Base-by-base conservation (phyloP, 2,113 vertebrate genomes). In the Butorides virescens region DNA sequence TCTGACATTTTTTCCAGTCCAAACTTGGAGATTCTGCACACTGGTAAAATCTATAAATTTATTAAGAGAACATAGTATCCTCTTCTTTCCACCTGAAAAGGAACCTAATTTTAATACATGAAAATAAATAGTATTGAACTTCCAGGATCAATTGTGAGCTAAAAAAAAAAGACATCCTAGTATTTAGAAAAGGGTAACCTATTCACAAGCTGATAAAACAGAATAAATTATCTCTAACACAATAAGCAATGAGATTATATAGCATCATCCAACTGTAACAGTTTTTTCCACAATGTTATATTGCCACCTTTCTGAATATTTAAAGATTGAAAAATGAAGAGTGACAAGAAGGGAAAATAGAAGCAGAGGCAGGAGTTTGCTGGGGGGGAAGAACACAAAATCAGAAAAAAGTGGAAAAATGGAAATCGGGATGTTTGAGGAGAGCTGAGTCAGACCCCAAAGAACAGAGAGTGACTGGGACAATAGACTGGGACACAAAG, bases 401-500 rank as follows among this genome's bases (percentile, higher is more conserved):
- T 52, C 47, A 65, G 50, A 21, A 93, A 92, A 86, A 95, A 90
- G 81, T 17, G 36, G 34, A 39, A 73, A 95, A 93, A 74, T 92
- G 23, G 61, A 84, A 96, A 94, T 63, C 3, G 11, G 22, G 56
- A 93, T 75, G 49, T 84, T 94, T 89, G 76, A 91, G 85, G 63
- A 96, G 85, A 4, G 37, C 90, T 94, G 88, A 93, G 67, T 92
- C 75, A 96, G 87, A 72, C 26, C 47, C 55, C 30, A 7, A 67
- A 86, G 92, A 96, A 90, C 50, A 90, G 37, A 91, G 93, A 93
- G 63, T 80, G 59, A 66, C 88, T 63, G 36, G 88, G 95, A 96
- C 92, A 96, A 94, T 95, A 91, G 91, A 11, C 52, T 96, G 92
- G 74, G 74, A 91, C 84, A 90, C 84, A 87, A 79, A 88, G 84